Evolutionary conservation across 1,140 invertebrate species (phyloP), one percentile per base, ranked within the genome.

Genomic region (Formica selysi): DNA sequence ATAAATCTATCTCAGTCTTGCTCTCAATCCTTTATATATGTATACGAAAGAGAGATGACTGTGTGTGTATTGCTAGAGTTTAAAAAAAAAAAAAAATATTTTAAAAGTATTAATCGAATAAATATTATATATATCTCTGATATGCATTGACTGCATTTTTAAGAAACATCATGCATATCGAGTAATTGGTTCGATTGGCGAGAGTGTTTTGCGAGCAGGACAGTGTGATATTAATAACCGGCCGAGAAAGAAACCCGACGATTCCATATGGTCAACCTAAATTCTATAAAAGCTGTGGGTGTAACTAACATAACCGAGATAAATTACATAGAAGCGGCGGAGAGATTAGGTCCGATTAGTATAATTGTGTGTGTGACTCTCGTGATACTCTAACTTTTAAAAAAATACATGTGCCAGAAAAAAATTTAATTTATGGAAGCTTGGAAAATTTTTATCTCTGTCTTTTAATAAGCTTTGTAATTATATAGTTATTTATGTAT

Each of bases 211-310:
- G 26, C 36, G 64, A n/a, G 38, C 26, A 19, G 38, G 73, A 74
- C 67, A 67, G 65, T 22, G 65, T 68, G 74, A 84, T 92, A 90
- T 92, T 90, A 89, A 89, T 90, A 90, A 87, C 90, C 76, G 32
- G 59, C 54, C 29, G 70, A 84, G 83, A 91, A 86, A 92, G 86
- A 90, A 92, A 85, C 89, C 86, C 73, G 61, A 88, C 85, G 78
- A 86, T 88, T 90, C 79, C 91, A 92, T 92, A 91, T 90, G 91
- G 91, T 89, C 90, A 92, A 92, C 88, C 91, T 91, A 92, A 92
- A 92, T 92, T 91, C 90, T 92, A 51, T 19, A 89, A 92, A 67
- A 85, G 86, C 1, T 68, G 51, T 68, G 51, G 26, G 64, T 68
- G 81, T 87, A 83, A 87, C 88, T 87, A 78, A 81, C 78, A 68